Evolutionary conservation across 2,797 vertebrate genomes (phyloP), one percentile per base, ranked within the genome.

Genomic region (Taenioides sp.): DNA sequence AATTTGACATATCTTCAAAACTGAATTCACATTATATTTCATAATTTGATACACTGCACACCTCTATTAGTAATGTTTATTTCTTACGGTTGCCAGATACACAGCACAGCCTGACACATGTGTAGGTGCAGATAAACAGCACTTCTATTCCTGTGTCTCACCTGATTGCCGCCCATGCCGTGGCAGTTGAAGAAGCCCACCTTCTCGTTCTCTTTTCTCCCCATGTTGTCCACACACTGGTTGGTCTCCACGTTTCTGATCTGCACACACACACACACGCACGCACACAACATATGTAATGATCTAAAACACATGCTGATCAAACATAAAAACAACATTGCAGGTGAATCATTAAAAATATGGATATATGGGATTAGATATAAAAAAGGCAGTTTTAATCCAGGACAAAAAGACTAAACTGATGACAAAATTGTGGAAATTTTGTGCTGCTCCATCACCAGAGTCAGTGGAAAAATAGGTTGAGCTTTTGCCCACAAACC

Each of bases 121-220:
- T 22, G 31, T 22, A 22, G 34, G 64, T 5, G 40, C 43, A 22
- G 20, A n/a, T 22, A 2, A 22, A 57, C 22, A 7, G 9, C 28
- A 2, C 17, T 7, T 2, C 2, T 61, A 55, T 50, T 71, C 47
- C 17, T 47, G 20, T 69, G 34, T 23, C 87, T 94, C 92, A 99
- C 98, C 97, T 99, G 98, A 86, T 99, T 99, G 71, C 98, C 98
- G 58, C 98, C 98, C 97, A 99, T 99, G 74, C 98, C 96, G 0
- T 99, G 98, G 77, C 98, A 99, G 93, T 98, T 99, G 94, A 99
- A 99, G 73, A 99, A 98, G 69, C 98, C 97, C 10, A 99, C 97
- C 92, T 98, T 99, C 83, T 99, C 97, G 0, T 99, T 99, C 81
- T 99, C 97, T 73, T 98, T 99, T 54, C 97, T 94, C 59, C 98